A percentile compares a stretch with the other conserved stretches of the same genome.
phyloP scores from a whole-genome alignment of 1,140 invertebrate genomes.

The Anthonomus grandis region DNA sequence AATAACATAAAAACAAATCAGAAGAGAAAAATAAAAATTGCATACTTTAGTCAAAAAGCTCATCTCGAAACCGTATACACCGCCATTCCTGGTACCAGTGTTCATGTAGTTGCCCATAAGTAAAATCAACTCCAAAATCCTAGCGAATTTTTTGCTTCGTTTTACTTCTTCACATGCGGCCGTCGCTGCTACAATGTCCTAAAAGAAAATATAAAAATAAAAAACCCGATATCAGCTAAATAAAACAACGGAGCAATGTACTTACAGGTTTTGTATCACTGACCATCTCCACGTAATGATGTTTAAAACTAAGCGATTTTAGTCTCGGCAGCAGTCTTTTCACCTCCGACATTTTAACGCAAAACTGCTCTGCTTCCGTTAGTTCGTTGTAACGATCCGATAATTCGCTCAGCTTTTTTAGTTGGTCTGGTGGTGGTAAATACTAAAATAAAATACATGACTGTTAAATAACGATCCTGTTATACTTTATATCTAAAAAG shows the following conservation, averaged over 20 bases:
- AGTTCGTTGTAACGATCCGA: constrained; percentile 78
- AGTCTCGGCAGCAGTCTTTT: constrained; percentile 85
- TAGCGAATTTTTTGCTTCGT: constrained; percentile 84
- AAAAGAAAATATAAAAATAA: constrained; percentile 33
- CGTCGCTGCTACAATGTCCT: constrained; percentile 91
- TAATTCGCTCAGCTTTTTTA: constrained; percentile 77
- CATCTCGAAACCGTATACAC: constrained; percentile 95
- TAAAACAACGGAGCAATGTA: constrained; percentile 21
- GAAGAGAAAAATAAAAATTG: background rate
- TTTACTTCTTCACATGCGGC: constrained; percentile 95
- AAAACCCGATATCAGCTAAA: constrained; percentile 1
- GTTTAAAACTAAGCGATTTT: constrained; percentile 87
- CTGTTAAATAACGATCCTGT: background rate
- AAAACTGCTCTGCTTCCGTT: constrained; percentile 93
- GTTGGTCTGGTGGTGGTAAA: constrained; percentile 83
- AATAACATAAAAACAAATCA: background rate
- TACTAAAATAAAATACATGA: constrained; percentile 56
- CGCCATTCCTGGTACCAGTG: constrained; percentile 87
- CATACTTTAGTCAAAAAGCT: constrained; percentile 89
- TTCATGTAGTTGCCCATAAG: constrained; percentile 95
- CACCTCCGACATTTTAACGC: constrained; percentile 83
- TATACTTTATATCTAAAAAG: background rate
- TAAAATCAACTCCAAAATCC: constrained; percentile 85
- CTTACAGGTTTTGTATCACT: constrained; percentile 88
- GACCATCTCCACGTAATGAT: constrained; percentile 77